Evolutionary conservation across 2,797 vertebrate species (phyloP).

Genomic region (Microtus agrestis): DNA sequence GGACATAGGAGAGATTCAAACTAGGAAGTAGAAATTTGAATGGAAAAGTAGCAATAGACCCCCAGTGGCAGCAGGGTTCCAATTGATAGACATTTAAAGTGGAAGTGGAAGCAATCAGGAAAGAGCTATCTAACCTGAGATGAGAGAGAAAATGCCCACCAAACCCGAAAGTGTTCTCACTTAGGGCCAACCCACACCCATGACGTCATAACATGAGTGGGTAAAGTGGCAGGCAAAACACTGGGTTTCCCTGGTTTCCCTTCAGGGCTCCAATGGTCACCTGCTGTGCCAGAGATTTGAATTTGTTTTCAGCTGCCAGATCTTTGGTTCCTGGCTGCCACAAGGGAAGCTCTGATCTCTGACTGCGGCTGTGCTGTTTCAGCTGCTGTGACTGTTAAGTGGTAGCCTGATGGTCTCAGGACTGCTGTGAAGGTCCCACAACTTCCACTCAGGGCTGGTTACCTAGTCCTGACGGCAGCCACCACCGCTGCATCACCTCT

Average conservation of each 20-base stretch:
- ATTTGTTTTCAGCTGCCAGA: background rate
- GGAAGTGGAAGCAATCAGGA: background rate
- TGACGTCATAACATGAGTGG: no score
- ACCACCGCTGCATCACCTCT: background rate
- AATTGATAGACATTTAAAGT: background rate
- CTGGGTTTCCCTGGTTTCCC: background rate
- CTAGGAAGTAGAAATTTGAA: background rate
- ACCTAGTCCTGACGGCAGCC: background rate
- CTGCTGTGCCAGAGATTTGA: background rate
- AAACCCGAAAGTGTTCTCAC: background rate
- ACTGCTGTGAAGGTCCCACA: background rate
- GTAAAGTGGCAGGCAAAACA: background rate
- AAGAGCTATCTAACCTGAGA: background rate
- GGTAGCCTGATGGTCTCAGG: background rate
- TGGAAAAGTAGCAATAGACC: background rate
- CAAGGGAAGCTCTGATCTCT: background rate
- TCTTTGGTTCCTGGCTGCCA: no score
- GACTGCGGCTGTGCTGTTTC: background rate
- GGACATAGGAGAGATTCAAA: background rate
- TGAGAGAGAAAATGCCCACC: background rate
- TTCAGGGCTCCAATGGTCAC: background rate
- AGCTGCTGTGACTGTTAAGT: background rate
- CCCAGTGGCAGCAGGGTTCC: background rate
- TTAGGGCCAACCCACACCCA: background rate
- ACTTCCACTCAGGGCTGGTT: background rate